Base-by-base conservation (phyloP, 2,888 invertebrate genomes). In the Drosophila meridionalis region DNA sequence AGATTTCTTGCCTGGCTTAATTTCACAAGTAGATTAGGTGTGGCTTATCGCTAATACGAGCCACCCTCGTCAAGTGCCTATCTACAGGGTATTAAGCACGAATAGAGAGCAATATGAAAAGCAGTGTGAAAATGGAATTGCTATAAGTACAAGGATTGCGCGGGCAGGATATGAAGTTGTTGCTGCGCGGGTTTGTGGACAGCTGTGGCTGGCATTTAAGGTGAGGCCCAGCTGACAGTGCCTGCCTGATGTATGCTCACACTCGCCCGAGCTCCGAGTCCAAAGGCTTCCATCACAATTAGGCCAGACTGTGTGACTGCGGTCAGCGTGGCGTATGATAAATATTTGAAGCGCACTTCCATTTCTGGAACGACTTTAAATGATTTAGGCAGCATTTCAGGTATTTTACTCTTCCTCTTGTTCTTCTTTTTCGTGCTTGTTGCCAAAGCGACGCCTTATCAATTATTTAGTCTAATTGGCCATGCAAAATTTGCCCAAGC, bases 311-410 rank as follows among this genome's bases (percentile, higher is more conserved):
- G 30, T 30, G n/a, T 66, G 52, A 68, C 53, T 80, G 78, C 62
- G 82, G 80, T 59, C 80, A 70, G 60, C 73, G 53, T 63, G 78
- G 69, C 73, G 72, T 71, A 72, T 72, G 76, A 66, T 85, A 73
- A 87, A 87, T 87, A 77, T 87, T 85, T 85, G 34, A 85, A 52
- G 61, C 65, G 59, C 57, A 34, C 20, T 72, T 59, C 28, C 59
- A 50, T 61, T 56, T 58, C 48, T 52, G 48, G 48, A 58, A 53
- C 61, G 61, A 47, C 52, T 67, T 66, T 61, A 48, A 66, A 77
- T 62, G 69, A 69, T 59, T 85, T 60, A 50, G 59, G 43, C 61
- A 6, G 38, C 48, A 34, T 38, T 42, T 73, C 53, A 43, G 47
- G 62, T 4, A 3, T 20, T 40, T 5, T 56, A 6, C 1, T 20